Evolutionary conservation across 1,140 invertebrate species (phyloP), one percentile per base, ranked within the genome.

Genomic region (Capitella teleta): DNA sequence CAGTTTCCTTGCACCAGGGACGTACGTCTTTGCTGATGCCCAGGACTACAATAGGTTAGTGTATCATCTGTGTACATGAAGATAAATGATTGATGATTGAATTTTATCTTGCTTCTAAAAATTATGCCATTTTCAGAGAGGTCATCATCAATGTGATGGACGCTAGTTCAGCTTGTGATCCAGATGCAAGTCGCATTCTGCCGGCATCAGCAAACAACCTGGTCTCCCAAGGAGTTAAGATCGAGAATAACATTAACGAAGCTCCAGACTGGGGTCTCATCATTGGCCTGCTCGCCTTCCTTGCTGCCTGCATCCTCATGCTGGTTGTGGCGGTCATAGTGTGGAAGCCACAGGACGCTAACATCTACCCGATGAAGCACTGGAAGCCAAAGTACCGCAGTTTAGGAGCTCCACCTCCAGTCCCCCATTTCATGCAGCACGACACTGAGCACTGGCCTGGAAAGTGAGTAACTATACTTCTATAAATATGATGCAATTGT

Each of bases 261-360:
- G 67, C 55, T 18, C 67, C 67, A n/a, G 67, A 69, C 54, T 65
- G 63, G 62, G 60, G 55, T 23, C 57, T 69, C 28, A 67, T 69
- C 25, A 52, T 60, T 28, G 64, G 64, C 5, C 51, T 69, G 44
- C 52, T 69, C 36, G 62, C 55, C 10, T 66, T 66, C 51, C 66
- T 66, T 34, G 63, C 49, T 5, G 57, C 53, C 30, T 50, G 60
- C 12, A 54, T 62, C 6, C 28, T 64, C 19, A 30, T 67, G 32
- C 50, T 69, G 38, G 55, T 69, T 0, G 53, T 67, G 6, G 63
- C 62, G 2, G 60, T 69, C n/a, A 56, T 69, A 37, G 62, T 67
- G 18, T 67, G 65, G 65, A 50, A 57, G 51, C 67, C 67, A 19
- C 52, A 43, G 10, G 58, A 68, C 49, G 63, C 67, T 37, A 60